Percentiles rank a stretch among this genome's conserved stretches.
These are phyloP conservation scores for Rugalucina vietnamica DNA, from an alignment of 2,888 invertebrate genomes.

Conservation along the genomic window DNA sequence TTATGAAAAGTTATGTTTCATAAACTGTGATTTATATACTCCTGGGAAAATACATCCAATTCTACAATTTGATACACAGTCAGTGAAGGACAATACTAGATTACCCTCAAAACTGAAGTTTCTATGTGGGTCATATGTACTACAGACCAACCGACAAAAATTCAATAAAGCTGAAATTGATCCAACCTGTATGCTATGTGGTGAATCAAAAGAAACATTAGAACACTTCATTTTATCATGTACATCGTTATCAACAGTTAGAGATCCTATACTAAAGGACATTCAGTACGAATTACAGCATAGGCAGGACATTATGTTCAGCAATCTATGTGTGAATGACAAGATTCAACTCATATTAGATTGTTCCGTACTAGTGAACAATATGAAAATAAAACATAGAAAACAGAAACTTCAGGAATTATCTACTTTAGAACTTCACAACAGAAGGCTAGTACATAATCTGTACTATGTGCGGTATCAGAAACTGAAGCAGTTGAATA, in stretches of 20 bases:
- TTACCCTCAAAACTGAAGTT: not conserved
- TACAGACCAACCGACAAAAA: not conserved
- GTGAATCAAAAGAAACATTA: not conserved
- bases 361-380: not conserved
- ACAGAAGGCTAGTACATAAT: not conserved
- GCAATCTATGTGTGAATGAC: not conserved
- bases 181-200: not conserved
- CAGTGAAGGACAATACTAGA: not conserved
- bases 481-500: too few species aligned
- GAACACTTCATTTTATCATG: not conserved
- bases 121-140: not conserved
- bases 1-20: not conserved
- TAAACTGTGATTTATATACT: not conserved
- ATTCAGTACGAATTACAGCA: not conserved
- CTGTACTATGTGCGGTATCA: too few species aligned
- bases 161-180: not conserved
- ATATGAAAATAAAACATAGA: not conserved
- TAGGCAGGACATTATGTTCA: not conserved
- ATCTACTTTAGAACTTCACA: not conserved
- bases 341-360: not conserved
- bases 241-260: not conserved
- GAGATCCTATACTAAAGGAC: not conserved
- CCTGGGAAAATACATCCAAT: not conserved
- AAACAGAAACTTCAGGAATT: not conserved
- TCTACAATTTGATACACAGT: not conserved